These are phyloP conservation scores for Cyphomyrmex costatus DNA, from an alignment of 1,140 invertebrate species.

Conservation along the genomic window DNA sequence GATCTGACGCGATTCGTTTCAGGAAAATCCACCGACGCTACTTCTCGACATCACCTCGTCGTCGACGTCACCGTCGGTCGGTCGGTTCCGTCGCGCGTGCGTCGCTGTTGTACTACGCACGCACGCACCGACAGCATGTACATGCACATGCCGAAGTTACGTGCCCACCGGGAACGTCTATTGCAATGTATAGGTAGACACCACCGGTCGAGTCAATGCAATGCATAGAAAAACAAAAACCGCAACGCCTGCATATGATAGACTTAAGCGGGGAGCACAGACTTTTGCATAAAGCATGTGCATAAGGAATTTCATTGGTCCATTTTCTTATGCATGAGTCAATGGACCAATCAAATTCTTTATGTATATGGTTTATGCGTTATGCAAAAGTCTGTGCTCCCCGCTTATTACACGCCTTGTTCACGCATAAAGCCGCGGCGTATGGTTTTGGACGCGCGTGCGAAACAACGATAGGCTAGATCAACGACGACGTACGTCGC, in stretches of 20 bases:
- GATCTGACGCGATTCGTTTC: neutral
- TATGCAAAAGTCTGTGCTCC: no score
- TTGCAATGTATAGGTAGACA: neutral
- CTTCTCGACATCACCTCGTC: neutral
- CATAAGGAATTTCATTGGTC: no score
- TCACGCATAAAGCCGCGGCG: neutral
- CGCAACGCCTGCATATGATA: neutral
- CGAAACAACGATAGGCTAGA: neutral
- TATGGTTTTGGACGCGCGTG: neutral
- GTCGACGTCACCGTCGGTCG: conserved; percentile 3
- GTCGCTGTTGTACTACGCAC: conserved; percentile 10
- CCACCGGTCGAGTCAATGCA: conserved; percentile 2
- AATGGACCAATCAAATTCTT: no score
- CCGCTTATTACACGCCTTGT: no score
- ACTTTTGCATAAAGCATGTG: no score
- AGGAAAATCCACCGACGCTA: conserved; percentile 16
- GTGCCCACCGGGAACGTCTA: neutral
- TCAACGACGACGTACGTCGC: neutral
- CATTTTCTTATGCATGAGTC: no score
- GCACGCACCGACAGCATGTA: neutral
- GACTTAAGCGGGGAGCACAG: no score
- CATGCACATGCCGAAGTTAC: conserved; percentile 22
- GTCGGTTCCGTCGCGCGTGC: conserved; percentile 20
- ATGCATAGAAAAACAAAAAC: neutral
- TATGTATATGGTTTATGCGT: no score